Base-by-base conservation (phyloP, 2,113 vertebrate species). In the Amia ocellicauda region DNA sequence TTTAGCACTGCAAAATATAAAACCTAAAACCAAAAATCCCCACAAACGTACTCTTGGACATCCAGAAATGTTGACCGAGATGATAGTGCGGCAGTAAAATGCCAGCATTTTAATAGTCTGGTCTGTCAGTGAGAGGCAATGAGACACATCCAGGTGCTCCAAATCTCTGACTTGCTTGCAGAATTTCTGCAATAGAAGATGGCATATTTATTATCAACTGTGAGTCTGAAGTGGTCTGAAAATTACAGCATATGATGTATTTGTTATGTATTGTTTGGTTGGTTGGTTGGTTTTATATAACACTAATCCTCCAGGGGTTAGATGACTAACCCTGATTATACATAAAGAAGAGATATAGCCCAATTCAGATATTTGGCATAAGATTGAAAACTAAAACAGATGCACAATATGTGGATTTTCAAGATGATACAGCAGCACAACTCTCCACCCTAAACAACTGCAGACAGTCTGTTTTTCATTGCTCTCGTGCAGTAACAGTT, bases 11-110 rank as follows among this genome's bases (percentile, higher is more conserved):
- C n/a, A n/a, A n/a, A n/a, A n/a, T n/a, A n/a, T n/a, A n/a, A n/a
- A n/a, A n/a, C n/a, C n/a, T n/a, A n/a, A n/a, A n/a, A n/a, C n/a
- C n/a, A n/a, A n/a, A n/a, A n/a, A n/a, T n/a, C n/a, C n/a, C n/a
- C n/a, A n/a, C n/a, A 60, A 54, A 40, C 49, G 1, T 79, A 92
- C 91, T 86, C 91, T 87, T n/a, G 78, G 72, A 67, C 92, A 94
- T 28, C 80, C 85, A 1, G 70, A 72, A 58, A 83, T 70, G 57
- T 11, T 86, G 71, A 88, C 76, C 27, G 84, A 74, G 10, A 82
- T 72, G 5, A 93, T 73, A 2, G 47, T 55, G 51, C 60, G 76
- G 65, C 91, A 93, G 64, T 85, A 88, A 67, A 90, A 84, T 22
- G 87, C 76, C 60, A 87, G n/a, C 0, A 79, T 49, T 76, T 81